Conservation (phyloP, 1,140 invertebrate genomes). For the Acyrthosiphon pisum region DNA sequence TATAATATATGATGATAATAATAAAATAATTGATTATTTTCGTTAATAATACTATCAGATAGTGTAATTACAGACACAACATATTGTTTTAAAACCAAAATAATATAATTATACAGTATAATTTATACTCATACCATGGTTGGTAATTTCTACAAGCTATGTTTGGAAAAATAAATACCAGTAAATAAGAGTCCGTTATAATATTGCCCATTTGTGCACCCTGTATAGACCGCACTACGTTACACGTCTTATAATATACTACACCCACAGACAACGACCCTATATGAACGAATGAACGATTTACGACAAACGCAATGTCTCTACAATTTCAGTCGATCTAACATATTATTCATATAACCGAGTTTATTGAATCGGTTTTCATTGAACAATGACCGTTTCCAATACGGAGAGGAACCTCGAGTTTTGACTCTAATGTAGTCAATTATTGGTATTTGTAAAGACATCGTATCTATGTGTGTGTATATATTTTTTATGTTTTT, state of each 20-base stretch:
- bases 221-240: background rate
- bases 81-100: background rate
- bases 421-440: slow-evolving; percentile 51
- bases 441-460: slow-evolving; percentile 53
- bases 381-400: slow-evolving; percentile 40
- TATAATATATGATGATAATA: background rate
- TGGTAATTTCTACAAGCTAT: background rate
- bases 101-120: background rate
- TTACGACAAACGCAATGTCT: slow-evolving; percentile 33
- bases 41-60: background rate
- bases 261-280: slow-evolving; percentile 31
- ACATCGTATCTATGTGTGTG: slow-evolving; percentile 23
- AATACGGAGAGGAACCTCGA: slow-evolving; percentile 45
- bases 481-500: slow-evolving; percentile 28
- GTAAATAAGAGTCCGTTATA: background rate
- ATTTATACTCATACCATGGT: too few relatives aligned
- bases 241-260: background rate
- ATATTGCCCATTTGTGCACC: background rate
- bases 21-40: background rate
- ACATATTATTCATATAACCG: slow-evolving; percentile 43
- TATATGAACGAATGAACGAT: background rate
- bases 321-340: background rate
- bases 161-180: background rate
- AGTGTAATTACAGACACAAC: too few relatives aligned
- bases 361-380: slow-evolving; percentile 44